Conservation (phyloP, 2,113 vertebrate genomes). For the Rissa tridactyla region DNA sequence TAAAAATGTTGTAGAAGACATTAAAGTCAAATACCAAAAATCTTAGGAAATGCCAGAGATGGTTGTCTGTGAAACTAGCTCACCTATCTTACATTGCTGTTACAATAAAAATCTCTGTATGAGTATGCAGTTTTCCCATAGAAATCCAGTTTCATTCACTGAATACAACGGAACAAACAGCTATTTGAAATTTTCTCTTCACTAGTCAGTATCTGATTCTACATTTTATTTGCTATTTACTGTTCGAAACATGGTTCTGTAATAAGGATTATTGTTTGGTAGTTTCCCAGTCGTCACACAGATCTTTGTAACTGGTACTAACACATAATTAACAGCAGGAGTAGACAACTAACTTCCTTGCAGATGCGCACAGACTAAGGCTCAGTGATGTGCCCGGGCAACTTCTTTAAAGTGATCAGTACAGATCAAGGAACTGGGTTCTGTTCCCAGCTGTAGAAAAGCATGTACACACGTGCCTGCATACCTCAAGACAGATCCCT, state of each 20-base stretch:
- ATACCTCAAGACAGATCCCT: neutral
- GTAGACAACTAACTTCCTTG: neutral
- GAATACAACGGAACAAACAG: neutral
- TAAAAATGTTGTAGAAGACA: neutral
- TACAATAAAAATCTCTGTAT: neutral
- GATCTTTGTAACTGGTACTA: neutral
- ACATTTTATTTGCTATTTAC: neutral
- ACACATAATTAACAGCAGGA: neutral
- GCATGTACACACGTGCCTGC: accelerated
- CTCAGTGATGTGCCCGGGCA: neutral
- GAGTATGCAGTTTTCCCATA: neutral
- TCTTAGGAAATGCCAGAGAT: neutral
- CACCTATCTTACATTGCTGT: neutral
- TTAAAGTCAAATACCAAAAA: neutral
- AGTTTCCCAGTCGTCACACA: neutral
- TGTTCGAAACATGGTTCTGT: neutral
- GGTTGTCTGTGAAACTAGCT: neutral
- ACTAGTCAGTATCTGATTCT: neutral
- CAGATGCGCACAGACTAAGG: neutral
- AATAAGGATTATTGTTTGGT: neutral
- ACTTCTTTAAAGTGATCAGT: neutral
- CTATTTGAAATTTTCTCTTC: neutral
- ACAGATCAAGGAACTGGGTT: neutral
- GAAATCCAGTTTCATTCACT: neutral
- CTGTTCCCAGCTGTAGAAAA: neutral